Conservation (phyloP, 1,140 invertebrate species). For the Orchestia grillus region DNA sequence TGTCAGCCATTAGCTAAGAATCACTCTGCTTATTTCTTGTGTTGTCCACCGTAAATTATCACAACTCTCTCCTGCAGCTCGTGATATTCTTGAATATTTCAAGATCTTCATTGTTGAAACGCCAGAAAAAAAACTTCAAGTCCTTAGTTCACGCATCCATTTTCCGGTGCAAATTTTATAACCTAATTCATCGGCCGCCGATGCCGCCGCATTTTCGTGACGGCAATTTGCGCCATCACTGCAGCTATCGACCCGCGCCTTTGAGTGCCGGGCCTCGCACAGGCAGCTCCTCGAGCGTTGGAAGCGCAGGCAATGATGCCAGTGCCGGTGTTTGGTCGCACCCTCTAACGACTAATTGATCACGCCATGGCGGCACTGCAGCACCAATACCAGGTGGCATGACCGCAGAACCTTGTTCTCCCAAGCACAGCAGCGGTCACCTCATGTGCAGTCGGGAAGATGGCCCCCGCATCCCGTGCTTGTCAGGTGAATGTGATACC, state of each 20-base stretch:
- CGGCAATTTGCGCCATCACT: not conserved
- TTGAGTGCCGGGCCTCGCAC: not conserved
- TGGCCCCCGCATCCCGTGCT: slow-evolving; percentile 32
- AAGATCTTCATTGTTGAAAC: not conserved
- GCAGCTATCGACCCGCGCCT: not conserved
- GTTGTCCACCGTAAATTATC: not conserved
- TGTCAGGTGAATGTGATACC: not conserved
- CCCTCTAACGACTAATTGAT: not conserved
- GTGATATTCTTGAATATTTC: not conserved
- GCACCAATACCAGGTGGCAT: not conserved
- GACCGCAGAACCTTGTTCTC: not conserved
- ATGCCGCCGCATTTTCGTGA: not conserved
- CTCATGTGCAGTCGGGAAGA: not conserved
- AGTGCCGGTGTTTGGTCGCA: not conserved
- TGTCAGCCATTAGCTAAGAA: not conserved
- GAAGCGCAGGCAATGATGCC: not conserved
- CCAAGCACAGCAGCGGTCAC: not conserved
- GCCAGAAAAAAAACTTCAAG: not conserved
- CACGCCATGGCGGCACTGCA: not conserved
- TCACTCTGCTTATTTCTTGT: not conserved
- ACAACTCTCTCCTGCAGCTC: not conserved
- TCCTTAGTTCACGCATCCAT: not conserved
- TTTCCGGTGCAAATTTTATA: not conserved
- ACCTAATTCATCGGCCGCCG: not conserved
- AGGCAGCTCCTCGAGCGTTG: not conserved